Evolutionary conservation across 1,140 invertebrate species (phyloP).

Genomic region (Dysdera silvatica): DNA sequence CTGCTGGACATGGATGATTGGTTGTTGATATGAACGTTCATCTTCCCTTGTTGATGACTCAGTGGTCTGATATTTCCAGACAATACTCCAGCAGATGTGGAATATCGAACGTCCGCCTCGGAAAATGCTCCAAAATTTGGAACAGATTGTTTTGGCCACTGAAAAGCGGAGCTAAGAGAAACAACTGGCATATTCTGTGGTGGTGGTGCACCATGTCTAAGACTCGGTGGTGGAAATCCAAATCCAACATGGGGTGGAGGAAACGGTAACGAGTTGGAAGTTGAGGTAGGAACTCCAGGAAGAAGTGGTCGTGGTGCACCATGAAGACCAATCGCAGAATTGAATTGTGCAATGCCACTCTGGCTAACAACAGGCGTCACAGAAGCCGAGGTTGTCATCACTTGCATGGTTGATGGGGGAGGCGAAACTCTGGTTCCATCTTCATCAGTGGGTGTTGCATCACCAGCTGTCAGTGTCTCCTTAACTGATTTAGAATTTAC

Average conservation of each 20-base stretch:
- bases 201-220: background rate
- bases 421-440: conserved; percentile 20
- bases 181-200: no score
- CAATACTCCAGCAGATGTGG: no score
- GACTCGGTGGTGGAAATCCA: conserved; percentile 14
- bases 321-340: background rate
- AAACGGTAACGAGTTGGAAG: conserved; percentile 7
- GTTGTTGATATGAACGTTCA: no score
- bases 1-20: no score
- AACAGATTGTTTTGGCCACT: no score
- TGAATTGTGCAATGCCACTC: background rate
- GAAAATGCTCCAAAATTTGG: no score
- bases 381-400: background rate
- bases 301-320: background rate
- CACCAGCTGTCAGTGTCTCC: background rate
- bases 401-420: no score
- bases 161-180: no score
- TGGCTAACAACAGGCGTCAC: background rate
- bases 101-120: no score
- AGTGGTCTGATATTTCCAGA: no score
- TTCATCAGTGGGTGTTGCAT: conserved; percentile 29
- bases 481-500: background rate
- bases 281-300: conserved; percentile 13
- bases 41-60: no score
- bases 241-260: conserved; percentile 17